Base-by-base conservation (phyloP, 2,797 vertebrate species). In the Leptoclinus maculatus region DNA sequence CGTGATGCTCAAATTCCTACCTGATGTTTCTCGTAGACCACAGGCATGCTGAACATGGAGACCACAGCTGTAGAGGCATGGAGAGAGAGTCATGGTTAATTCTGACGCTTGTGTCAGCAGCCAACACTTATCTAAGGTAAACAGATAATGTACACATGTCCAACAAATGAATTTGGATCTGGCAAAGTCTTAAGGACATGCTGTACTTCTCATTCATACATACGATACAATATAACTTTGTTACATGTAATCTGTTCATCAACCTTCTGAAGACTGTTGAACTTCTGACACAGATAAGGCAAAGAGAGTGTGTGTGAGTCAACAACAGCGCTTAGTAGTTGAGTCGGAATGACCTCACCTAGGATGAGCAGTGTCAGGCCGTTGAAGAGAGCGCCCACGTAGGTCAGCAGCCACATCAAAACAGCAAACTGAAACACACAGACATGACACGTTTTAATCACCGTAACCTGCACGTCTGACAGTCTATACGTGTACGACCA, bases 401-500 rank as follows among this genome's bases (percentile, higher is more conserved):
- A 99, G 75, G 98, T 99, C 96, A 99, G 95, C 88, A 99, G 95
- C 98, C 98, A 99, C 98, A 99, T 99, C 93, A 99, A 95, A 86
- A 99, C 98, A 90, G 98, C 97, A 94, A 99, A 99, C 98, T 99
- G 80, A 88, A 89, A 89, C 34, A 74, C 38, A 83, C 17, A 79
- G 17, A 75, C 13, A 36, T 0, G 2, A 16, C 3, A 16, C 1
- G 14, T 67, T 75, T 76, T 3, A 17, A 41, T 68, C 17, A 19
- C 59, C 43, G n/a, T 27, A 16, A 25, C 14, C 21, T 38, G 34
- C 21, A 25, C 53, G 5, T 68, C 34, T 34, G 56, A 68, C 21
- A 21, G 11, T 32, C 32, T 53, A 23, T 34, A 57, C 17, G 25
- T 21, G 7, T 25, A 12, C 57, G 2, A 64, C 27, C 53, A 21